Conservation (phyloP, 2,113 vertebrate genomes). For the Hymenochirus boettgeri region DNA sequence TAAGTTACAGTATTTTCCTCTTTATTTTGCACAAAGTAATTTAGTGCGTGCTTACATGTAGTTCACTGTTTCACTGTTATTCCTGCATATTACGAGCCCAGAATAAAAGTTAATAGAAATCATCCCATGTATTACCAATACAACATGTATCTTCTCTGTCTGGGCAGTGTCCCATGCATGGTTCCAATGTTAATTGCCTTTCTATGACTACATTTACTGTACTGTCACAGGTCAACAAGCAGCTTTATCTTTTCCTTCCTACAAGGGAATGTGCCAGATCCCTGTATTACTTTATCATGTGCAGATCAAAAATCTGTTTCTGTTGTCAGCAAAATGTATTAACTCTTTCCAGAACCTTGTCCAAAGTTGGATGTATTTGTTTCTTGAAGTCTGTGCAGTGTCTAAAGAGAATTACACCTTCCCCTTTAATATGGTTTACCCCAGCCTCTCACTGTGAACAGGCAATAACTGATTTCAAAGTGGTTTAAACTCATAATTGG, state of each 20-base stretch:
- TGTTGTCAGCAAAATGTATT: not conserved
- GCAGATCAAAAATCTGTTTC: not conserved
- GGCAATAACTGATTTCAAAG: too few relatives aligned
- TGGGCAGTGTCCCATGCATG: not conserved
- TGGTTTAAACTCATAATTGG: too few relatives aligned
- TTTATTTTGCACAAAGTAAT: not conserved
- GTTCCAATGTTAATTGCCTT: conserved; percentile 16
- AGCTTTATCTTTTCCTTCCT: conserved; percentile 34
- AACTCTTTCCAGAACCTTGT: too few relatives aligned
- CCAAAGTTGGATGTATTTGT: too few relatives aligned
- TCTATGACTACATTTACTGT: conserved; percentile 12
- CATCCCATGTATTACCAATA: not conserved
- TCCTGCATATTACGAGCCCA: not conserved
- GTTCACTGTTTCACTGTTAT: not conserved
- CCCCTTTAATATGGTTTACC: too few relatives aligned
- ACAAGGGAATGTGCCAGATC: not conserved
- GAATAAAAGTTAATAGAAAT: not conserved
- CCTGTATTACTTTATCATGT: not conserved
- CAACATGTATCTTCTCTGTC: not conserved
- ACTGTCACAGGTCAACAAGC: conserved; percentile 26
- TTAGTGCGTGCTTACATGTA: not conserved
- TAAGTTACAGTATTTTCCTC: not conserved
- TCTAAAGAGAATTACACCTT: too few relatives aligned
- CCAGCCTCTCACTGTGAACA: too few relatives aligned
- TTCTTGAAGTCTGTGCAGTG: too few relatives aligned